These are phyloP conservation scores for Anthoptus insignis DNA, from an alignment of 2,888 invertebrate species.

Conservation along the genomic window DNA sequence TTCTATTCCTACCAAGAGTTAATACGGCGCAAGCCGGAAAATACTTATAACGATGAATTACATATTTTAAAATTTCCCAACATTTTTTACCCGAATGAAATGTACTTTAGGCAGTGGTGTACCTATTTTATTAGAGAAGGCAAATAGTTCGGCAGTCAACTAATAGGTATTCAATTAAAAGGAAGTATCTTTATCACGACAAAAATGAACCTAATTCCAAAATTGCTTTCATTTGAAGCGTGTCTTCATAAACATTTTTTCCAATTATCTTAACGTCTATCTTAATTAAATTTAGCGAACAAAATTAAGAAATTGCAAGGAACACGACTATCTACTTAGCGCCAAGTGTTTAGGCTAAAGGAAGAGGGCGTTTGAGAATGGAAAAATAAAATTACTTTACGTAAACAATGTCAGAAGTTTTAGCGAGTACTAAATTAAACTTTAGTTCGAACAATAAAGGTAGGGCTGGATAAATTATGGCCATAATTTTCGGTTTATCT, in stretches of 20 bases:
- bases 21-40: too few relatives aligned
- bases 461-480: background rate
- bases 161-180: background rate
- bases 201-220: background rate
- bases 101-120: too few relatives aligned
- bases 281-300: constrained; percentile 13
- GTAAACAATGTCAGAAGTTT: constrained; percentile 15
- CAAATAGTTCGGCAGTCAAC: too few relatives aligned
- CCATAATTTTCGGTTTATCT: background rate
- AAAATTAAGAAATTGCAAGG: constrained; percentile 16
- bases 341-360: constrained; percentile 14
- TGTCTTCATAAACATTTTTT: constrained; percentile 1
- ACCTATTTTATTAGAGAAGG: too few relatives aligned
- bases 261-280: constrained; percentile 20
- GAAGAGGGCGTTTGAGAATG: constrained; percentile 12
- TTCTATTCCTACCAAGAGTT: too few relatives aligned
- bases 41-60: too few relatives aligned
- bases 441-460: constrained; percentile 12
- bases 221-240: background rate
- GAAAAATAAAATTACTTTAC: constrained; percentile 27
- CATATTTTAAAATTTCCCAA: too few relatives aligned
- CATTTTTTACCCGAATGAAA: too few relatives aligned
- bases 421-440: constrained; percentile 14
- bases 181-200: background rate
- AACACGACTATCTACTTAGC: constrained; percentile 28